Base-by-base conservation (phyloP, 2,113 vertebrate genomes). In the Ia io region DNA sequence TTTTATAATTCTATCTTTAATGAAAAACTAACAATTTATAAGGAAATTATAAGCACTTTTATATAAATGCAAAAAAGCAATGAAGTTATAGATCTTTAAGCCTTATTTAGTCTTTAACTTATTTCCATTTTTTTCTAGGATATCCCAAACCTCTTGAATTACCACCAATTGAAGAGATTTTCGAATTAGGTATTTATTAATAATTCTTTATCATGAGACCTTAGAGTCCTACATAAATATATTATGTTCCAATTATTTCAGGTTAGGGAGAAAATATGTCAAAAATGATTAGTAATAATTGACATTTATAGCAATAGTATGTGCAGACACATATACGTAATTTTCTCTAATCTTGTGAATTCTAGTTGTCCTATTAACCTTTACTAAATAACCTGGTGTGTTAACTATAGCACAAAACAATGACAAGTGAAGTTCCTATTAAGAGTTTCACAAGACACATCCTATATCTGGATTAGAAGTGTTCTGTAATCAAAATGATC, bases 121-220 rank as follows among this genome's bases (percentile, higher is more conserved):
- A 65, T 59, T 71, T 93, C 80, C 9, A 14, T 74, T 70, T 70
- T 71, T 13, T 25, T 32, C 53, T 80, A 88, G 84, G 51, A 9
- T 80, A 80, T 73, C 84, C 84, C 5, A 70, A 79, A 9, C n/a
- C 76, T 53, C 23, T 0, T 12, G 82, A 80, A 42, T 14, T 25
- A 23, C 47, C 23, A 73, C 8, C 37, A 32, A 1, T 59, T 35
- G 42, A 80, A 80, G 40, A 49, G 16, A 17, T 63, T 40, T 42
- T 80, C 5, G 73, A 86, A n/a, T 53, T 90, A 94, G 44, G 67
- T 95, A 93, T 82, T 95, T 96, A 56, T 73, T 88, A 71, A 91
- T 78, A 76, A 40, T 11, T 32, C 2, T 95, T 35, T 23, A 84
- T 56, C 73, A 65, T 96, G 23, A 90, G 8, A 79, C 25, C 23